Base-by-base conservation (phyloP, 2,797 vertebrate genomes). In the Tadarida brasiliensis region DNA sequence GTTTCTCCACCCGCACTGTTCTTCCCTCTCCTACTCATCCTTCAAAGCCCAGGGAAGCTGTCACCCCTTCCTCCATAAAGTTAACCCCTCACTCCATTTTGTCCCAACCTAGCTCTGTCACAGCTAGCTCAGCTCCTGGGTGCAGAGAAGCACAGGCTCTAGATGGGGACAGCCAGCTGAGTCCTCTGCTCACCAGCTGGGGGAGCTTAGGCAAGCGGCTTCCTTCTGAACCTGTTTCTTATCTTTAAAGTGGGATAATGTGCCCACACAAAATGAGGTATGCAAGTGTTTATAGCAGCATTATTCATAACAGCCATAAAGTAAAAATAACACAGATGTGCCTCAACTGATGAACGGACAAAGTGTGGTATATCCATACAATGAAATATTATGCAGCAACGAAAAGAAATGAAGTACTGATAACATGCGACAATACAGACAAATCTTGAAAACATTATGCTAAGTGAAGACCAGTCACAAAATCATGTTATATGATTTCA, bases 361-460 rank as follows among this genome's bases (percentile, higher is more conserved):
- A 30, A 57, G 22, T 1, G 2, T 3, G 10, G 20, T 22, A 2
- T 2, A 15, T 3, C 59, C 22, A 54, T 1, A 63, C 2, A 10
- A 14, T 24, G n/a, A 28, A 61, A 16, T 65, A 47, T 74, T 74
- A 70, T 5, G 47, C 54, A 10, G 80, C 59, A 47, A n/a, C 22
- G 3, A 86, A 35, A 63, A 77, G 16, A 51, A 47, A 57, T 28
- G 39, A 26, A 28, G 26, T 17, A 24, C 44, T 63, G 15, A 22
- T 10, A 47, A 14, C 47, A 17, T 17, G 74, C 33, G 4, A 20
- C 35, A 17, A 30, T 39, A 56, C 26, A 28, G 30, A 24, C 47
- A 26, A 71, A 28, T 49, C 59, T 44, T 65, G 70, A 77, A 90
- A 24, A 57, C 49, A 24, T 68, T n/a, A 49, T 35, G 30, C 56